Base-by-base conservation (phyloP, 2,113 vertebrate genomes). In the Xyrauchen texanus region DNA sequence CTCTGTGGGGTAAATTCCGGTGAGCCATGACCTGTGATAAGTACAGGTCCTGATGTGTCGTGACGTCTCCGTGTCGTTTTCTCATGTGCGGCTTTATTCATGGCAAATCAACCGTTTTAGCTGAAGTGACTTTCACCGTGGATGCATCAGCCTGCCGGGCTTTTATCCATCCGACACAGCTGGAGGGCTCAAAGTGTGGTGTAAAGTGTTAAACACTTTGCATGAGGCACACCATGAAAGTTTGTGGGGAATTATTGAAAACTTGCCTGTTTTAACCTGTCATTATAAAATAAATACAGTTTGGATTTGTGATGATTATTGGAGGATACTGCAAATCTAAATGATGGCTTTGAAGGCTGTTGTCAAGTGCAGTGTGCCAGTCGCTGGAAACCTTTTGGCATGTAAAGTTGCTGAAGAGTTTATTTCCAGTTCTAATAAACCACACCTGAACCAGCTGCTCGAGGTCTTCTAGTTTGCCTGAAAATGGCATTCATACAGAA, bases 91-190 rank as follows among this genome's bases (percentile, higher is more conserved):
- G 62, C 68, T 79, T 80, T 65, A 79, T 83, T 80, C 67, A 6
- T 13, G 65, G 42, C 52, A 63, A 79, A 68, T 61, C 70, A 68
- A 79, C 34, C 77, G 62, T 78, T 78, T 73, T 46, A 80, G 57
- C 60, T 15, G 21, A 71, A 49, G 76, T 79, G 81, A 82, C 81
- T 79, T 65, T 51, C 4, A 49, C 49, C 8, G 63, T 15, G 42
- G 7, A 52, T 51, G 7, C 47, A 49, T 65, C 45, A 16, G 42
- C n/a, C 74, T n/a, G n/a, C 13, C 6, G 55, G 55, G 55, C 55
- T 77, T 75, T 81, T 44, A 70, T 82, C 52, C 60, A 42, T 78
- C 64, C 57, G 64, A 44, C 62, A 66, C 74, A 64, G 74, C 66
- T 61, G 68, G 44, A 58, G 6, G 51, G 52, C 52, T 76, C 47